Evolutionary conservation across 2,888 invertebrate species (phyloP).

Genomic region (Bimastos eiseni): DNA sequence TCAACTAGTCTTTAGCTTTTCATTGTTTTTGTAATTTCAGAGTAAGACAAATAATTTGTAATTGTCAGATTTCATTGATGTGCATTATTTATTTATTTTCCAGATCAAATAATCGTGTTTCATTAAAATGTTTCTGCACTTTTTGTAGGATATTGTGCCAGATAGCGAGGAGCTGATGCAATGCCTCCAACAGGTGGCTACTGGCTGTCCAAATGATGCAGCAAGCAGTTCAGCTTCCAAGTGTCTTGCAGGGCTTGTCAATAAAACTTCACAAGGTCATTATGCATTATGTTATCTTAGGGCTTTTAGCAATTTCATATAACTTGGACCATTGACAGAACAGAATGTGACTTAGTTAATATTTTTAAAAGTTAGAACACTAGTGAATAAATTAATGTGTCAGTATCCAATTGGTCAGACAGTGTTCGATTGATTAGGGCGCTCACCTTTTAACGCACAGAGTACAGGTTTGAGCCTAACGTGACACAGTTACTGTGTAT

Average conservation of each 20-base stretch:
- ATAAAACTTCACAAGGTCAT: slow-evolving; percentile 50
- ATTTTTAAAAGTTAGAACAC: too few species aligned
- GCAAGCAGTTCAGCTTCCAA: slow-evolving; percentile 46
- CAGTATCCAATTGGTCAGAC: too few species aligned
- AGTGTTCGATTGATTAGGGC: too few species aligned
- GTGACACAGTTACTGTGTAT: too few species aligned
- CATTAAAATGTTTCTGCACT: background rate
- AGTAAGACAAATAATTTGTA: background rate
- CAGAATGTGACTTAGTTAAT: background rate
- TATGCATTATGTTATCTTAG: background rate
- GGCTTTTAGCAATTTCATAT: background rate
- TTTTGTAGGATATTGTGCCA: slow-evolving; percentile 18
- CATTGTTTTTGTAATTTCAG: background rate
- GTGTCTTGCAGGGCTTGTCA: slow-evolving; percentile 56
- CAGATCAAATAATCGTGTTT: background rate
- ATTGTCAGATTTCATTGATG: background rate
- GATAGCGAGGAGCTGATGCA: background rate
- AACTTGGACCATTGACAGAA: background rate
- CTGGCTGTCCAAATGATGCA: slow-evolving; percentile 22
- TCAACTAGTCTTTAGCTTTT: background rate
- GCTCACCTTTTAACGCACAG: too few species aligned
- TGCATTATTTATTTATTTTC: too few species aligned
- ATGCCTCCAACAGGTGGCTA: slow-evolving; percentile 28
- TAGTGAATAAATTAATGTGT: too few species aligned
- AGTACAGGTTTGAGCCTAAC: too few species aligned